These are phyloP conservation scores for Deroplatys truncata DNA, from an alignment of 2,888 invertebrate species.

Conservation along the genomic window DNA sequence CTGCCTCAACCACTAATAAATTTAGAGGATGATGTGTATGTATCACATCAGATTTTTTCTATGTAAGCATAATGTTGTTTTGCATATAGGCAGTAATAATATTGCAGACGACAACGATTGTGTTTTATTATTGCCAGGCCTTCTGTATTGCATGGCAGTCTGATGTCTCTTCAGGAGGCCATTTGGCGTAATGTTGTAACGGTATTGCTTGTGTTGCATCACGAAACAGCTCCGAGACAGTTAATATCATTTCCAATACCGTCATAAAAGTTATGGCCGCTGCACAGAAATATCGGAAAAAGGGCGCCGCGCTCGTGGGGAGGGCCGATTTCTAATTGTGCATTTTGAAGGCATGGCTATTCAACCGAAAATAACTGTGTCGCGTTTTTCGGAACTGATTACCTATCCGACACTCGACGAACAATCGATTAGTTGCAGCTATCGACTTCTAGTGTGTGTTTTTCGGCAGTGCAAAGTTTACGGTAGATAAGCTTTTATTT, in stretches of 20 bases:
- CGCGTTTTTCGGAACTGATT: neutral
- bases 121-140: too few species aligned
- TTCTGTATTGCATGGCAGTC: too few species aligned
- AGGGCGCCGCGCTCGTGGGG: neutral
- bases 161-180: neutral
- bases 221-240: neutral
- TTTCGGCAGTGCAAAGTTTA: too few species aligned
- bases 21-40: too few species aligned
- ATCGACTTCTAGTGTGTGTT: neutral
- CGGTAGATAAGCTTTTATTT: neutral
- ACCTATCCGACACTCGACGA: neutral
- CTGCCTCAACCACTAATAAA: too few species aligned
- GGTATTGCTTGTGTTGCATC: neutral
- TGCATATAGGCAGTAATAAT: too few species aligned
- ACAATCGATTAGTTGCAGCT: neutral
- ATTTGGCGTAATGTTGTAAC: neutral
- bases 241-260: neutral
- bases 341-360: neutral
- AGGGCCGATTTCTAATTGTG: neutral
- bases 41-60: too few species aligned
- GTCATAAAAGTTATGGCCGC: neutral
- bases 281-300: neutral
- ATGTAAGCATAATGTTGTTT: too few species aligned
- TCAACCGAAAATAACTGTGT: neutral
- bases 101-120: too few species aligned